Percentiles rank a stretch among this genome's conserved stretches.
Evolutionary conservation across 2,113 vertebrate species (phyloP).

Genomic region (Oxygymnocypris stewartii): DNA sequence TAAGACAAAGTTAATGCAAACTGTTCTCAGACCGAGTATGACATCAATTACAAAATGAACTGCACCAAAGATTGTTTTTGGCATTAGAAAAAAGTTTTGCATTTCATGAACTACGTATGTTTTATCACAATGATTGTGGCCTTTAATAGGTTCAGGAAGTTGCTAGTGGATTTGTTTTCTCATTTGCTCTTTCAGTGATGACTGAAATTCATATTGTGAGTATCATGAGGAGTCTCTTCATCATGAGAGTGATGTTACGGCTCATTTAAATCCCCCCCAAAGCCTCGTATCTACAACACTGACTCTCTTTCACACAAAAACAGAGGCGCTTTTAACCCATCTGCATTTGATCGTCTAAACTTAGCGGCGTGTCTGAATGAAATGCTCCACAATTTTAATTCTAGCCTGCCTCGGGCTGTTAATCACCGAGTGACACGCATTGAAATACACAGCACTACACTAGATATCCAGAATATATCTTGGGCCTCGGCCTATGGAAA

Average conservation of each 20-base stretch:
- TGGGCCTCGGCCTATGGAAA: constrained; percentile 45
- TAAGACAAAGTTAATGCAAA: neutral
- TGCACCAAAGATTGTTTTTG: neutral
- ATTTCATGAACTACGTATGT: neutral
- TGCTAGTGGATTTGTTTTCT: constrained; percentile 4
- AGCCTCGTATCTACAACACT: neutral
- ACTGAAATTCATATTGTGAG: constrained; percentile 9
- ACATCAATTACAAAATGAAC: neutral
- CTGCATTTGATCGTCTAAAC: constrained; percentile 2
- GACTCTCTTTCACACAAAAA: neutral
- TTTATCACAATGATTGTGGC: neutral
- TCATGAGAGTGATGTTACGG: constrained; percentile 18
- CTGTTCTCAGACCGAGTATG: neutral
- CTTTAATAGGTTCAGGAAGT: constrained; percentile 14
- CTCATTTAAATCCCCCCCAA: neutral
- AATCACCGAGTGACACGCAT: constrained; percentile 16
- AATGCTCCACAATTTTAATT: constrained; percentile 21
- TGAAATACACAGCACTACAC: constrained; percentile 2
- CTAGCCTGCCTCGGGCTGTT: constrained; percentile 8
- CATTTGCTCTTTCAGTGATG: constrained; percentile 11
- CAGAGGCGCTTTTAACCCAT: neutral
- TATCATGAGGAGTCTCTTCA: constrained; percentile 48
- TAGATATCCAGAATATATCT: constrained; percentile 44
- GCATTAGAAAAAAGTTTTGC: neutral
- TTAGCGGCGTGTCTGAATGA: constrained; percentile 1